Conservation (phyloP, 2,113 vertebrate species). For the Osmerus eperlanus region DNA sequence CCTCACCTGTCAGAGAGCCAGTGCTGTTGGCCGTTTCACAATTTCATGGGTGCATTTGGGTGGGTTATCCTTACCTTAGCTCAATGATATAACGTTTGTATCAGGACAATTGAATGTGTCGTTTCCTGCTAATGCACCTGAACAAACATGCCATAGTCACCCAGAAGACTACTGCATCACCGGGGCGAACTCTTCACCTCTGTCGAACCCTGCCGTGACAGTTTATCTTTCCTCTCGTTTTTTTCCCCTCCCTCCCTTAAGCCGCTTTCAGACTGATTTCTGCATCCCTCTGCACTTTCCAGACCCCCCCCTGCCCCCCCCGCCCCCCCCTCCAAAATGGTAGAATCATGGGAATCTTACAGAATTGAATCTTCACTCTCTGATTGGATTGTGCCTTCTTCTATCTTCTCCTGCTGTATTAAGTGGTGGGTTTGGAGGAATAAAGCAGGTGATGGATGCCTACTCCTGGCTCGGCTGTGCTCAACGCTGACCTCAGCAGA, state of each 20-base stretch:
- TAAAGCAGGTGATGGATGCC: constrained; percentile 77
- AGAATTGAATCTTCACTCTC: neutral
- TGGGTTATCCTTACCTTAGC: too few species aligned
- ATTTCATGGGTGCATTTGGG: too few species aligned
- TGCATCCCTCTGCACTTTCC: constrained; percentile 16
- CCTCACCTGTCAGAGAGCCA: neutral
- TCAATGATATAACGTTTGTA: too few species aligned
- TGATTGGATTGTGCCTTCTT: constrained; percentile 38
- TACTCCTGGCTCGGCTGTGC: constrained; percentile 74
- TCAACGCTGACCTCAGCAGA: constrained; percentile 78
- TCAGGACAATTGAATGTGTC: too few species aligned
- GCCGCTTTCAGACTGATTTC: neutral
- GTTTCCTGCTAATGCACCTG: too few species aligned
- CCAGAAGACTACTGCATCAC: too few species aligned
- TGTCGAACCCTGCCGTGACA: neutral
- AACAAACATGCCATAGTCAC: too few species aligned
- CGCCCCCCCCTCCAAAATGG: constrained; percentile 7
- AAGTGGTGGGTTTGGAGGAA: constrained; percentile 57
- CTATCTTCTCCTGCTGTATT: neutral
- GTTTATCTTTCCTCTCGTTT: neutral
- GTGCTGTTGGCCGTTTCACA: too few species aligned
- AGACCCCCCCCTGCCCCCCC: constrained; percentile 14
- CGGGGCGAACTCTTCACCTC: too few species aligned
- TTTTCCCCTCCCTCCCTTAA: neutral
- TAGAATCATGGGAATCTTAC: neutral